Conservation (phyloP, 2,113 vertebrate species). For the Bubo blakistoni region DNA sequence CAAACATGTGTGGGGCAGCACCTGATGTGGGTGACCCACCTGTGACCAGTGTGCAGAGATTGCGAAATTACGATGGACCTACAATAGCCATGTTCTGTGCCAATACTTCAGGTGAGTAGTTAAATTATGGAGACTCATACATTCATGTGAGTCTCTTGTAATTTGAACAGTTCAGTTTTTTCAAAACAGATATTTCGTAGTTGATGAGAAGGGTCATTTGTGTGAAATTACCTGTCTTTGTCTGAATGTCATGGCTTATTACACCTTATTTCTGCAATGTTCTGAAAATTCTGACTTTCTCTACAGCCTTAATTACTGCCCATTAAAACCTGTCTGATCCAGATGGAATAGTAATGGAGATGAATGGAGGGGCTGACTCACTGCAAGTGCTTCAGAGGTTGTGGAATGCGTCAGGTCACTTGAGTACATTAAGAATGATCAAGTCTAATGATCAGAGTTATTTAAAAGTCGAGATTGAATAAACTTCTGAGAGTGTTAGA, state of each 20-base stretch:
- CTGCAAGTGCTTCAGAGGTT: background rate
- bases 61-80: background rate
- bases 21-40: background rate
- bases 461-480: background rate
- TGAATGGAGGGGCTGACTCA: background rate
- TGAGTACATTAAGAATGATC: background rate
- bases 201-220: background rate
- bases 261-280: background rate
- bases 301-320: background rate
- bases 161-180: background rate
- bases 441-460: background rate
- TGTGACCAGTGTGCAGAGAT: background rate
- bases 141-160: background rate
- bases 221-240: background rate
- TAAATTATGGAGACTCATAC: background rate
- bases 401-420: background rate
- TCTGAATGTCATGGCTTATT: background rate
- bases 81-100: background rate
- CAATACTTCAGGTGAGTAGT: background rate
- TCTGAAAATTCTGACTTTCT: background rate
- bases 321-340: background rate
- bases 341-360: background rate
- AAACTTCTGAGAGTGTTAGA: background rate
- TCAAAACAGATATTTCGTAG: background rate
- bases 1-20: rapidly evolving